Base-by-base conservation (phyloP, 2,888 invertebrate genomes). In the Busseola fusca region DNA sequence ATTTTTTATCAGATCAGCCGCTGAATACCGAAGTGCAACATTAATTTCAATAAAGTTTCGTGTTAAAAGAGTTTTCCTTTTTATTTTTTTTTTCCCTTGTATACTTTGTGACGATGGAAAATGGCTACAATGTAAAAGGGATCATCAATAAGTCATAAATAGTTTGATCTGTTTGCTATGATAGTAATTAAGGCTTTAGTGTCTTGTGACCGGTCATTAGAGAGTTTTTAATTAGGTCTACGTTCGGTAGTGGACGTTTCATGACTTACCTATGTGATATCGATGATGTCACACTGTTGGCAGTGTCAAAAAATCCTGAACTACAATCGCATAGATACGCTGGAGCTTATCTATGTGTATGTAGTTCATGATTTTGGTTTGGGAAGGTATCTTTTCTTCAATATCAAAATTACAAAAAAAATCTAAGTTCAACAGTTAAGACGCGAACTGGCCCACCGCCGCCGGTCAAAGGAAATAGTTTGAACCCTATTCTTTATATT, bases 1-100 rank as follows among this genome's bases (percentile, higher is more conserved):
- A 86, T 87, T 87, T 87, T 87, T 87, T 84, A 87, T 73, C 81
- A 72, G 69, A 73, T 65, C 62, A 58, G 72, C 42, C 60, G 58
- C 37, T 72, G 54, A 69, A 68, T 66, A 54, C 64, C 40, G 34
- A 58, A 75, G 69, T 75, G 76, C 57, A 80, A 66, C 74, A 78
- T 78, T 74, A 78, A 74, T 82, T 79, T 79, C 62, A 79, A 78
- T 78, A 76, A 76, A n/a, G 48, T 59, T 64, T 62, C 42, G 56
- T 48, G n/a, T 54, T 18, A 50, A 59, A 30, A 50, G 34, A 25
- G 34, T 57, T 62, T 57, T 45, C 52, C 54, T 48, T 42, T 62
- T 34, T 34, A 30, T 27, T 30, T 12, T 30, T 56, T 65, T 9
- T 40, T 25, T 48, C 18, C 25, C n/a, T n/a, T 40, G 18, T 48